Conservation (phyloP, 2,888 invertebrate species). For the Lottia scabra region DNA sequence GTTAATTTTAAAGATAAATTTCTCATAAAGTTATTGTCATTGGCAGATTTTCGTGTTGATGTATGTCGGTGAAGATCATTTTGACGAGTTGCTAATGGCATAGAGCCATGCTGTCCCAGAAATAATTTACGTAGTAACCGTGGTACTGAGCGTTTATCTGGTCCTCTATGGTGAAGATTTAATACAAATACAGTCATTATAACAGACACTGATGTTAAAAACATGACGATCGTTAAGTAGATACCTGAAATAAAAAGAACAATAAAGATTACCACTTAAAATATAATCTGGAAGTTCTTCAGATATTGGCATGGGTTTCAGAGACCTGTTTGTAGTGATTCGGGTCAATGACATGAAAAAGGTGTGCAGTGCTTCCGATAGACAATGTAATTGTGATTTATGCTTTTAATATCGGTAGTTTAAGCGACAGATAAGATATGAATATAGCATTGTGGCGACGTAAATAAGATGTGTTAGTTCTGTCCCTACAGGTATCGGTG, state of each 20-base stretch:
- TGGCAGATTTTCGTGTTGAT: slow-evolving; percentile 7
- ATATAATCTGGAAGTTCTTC: too few relatives aligned
- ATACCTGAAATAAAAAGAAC: slow-evolving; percentile 68
- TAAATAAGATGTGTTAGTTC: too few relatives aligned
- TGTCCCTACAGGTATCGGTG: too few relatives aligned
- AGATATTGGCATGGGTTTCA: too few relatives aligned
- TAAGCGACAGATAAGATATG: too few relatives aligned
- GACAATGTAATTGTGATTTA: too few relatives aligned
- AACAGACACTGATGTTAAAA: slow-evolving; percentile 73
- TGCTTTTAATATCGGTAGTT: too few relatives aligned
- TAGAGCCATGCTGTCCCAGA: slow-evolving; percentile 34
- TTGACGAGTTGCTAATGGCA: not conserved
- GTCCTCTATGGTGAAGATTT: slow-evolving; percentile 74
- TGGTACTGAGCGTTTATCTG: slow-evolving; percentile 70
- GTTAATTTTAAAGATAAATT: slow-evolving; percentile 66
- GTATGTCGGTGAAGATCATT: not conserved
- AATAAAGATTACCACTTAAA: too few relatives aligned
- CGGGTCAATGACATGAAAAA: too few relatives aligned
- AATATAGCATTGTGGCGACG: too few relatives aligned
- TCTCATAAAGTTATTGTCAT: slow-evolving; percentile 49
- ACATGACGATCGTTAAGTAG: slow-evolving; percentile 74
- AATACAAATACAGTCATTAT: slow-evolving; percentile 74
- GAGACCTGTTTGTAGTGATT: too few relatives aligned
- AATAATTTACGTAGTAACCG: slow-evolving; percentile 68
- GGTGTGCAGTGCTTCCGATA: too few relatives aligned